Base-by-base conservation (phyloP, 2,797 vertebrate species). In the Xenops minutus region DNA sequence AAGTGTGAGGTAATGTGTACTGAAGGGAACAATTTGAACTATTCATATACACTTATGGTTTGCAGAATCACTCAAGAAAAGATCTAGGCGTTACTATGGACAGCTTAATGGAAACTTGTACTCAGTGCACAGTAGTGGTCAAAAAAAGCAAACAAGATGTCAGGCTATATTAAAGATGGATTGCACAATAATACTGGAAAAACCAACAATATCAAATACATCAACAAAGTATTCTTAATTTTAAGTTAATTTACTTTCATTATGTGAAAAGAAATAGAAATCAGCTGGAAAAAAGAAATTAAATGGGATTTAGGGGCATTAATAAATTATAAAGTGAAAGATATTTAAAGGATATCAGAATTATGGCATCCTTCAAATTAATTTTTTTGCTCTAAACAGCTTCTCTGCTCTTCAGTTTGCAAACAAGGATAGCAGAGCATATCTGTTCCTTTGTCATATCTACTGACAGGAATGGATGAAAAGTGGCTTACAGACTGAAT, bases 31-130 rank as follows among this genome's bases (percentile, higher is more conserved):
- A 76, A 69, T 71, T 74, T 75, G 73, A 88, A 77, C 64, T 78
- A 80, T 66, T 93, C 46, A 66, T 76, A 85, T 61, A 72, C 21
- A 72, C 75, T 85, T 56, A 85, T 24, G 83, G 75, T 92, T 96
- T 95, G 88, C 90, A 96, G 95, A 94, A 75, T 93, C 92, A 84
- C 90, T 90, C 92, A 74, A 90, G 86, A 49, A 79, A 93, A 63
- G 36, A 72, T 77, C 68, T 86, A 89, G 94, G 92, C 54, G 3
- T 95, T 91, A 67, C 92, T 88, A 67, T 73, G 58, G 66, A 89
- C 89, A 89, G 90, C 87, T 96, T 83, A 84, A 67, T 96, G 96
- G 97, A 97, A 97, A 97, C 71, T 96, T 96, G 89, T 92, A 61
- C 93, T 96, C 96, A 93, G 92, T 54, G 54, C 73, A 91, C 85